Percentiles rank a stretch among this genome's conserved stretches.
Evolutionary conservation across 1,140 invertebrate species (phyloP).

Genomic region (Bombus pyrosoma): DNA sequence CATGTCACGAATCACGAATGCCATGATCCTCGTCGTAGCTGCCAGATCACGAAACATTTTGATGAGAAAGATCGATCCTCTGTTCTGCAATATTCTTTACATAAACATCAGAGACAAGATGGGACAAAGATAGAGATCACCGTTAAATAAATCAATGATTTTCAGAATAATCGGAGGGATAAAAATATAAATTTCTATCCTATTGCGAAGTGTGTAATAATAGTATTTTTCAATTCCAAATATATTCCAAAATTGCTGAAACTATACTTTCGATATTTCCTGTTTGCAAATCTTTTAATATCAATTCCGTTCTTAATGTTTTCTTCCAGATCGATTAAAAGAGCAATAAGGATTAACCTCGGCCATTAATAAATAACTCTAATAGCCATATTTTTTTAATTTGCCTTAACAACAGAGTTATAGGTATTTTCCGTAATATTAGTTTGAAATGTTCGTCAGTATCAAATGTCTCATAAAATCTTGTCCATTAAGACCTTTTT

Average conservation of each 20-base stretch:
- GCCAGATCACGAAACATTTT: slow-evolving; percentile 65
- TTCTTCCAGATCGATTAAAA: no score
- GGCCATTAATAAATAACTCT: no score
- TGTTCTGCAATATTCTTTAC: slow-evolving; percentile 4
- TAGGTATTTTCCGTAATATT: background rate
- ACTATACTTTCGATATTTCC: no score
- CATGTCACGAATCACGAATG: slow-evolving; percentile 74
- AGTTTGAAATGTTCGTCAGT: background rate
- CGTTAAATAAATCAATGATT: slow-evolving; percentile 7
- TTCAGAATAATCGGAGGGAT: background rate
- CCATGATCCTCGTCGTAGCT: slow-evolving; percentile 64
- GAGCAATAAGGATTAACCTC: no score
- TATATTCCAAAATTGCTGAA: no score
- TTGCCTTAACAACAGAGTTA: background rate
- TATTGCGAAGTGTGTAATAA: background rate
- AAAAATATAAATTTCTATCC: background rate
- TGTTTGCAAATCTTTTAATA: no score
- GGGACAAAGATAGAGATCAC: background rate
- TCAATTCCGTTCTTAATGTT: no score
- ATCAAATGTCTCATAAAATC: background rate
- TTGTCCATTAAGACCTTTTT: no score
- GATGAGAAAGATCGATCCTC: slow-evolving; percentile 32
- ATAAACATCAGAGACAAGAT: background rate
- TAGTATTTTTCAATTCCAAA: no score
- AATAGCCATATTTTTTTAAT: no score